Base-by-base conservation (phyloP, 2,888 invertebrate species). In the Athalia cordata region DNA sequence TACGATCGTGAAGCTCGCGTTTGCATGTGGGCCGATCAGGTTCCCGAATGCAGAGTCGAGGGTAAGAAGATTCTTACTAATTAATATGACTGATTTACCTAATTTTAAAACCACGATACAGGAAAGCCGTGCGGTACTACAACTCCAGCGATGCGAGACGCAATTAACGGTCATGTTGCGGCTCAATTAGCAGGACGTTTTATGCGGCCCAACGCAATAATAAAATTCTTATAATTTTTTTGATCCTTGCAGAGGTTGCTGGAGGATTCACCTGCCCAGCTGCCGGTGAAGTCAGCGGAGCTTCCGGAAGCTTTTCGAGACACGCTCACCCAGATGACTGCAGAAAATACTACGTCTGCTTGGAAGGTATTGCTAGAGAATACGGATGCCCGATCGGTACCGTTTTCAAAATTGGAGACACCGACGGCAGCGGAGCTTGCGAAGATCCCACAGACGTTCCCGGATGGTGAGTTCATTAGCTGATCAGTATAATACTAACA, bases 11-110 rank as follows among this genome's bases (percentile, higher is more conserved):
- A 97, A 91, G 94, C 97, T 76, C 94, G 98, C 84, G 96, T 97
- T 78, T 97, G 97, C 92, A 97, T 98, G 96, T 97, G 98, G 98
- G 96, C 98, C 85, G 97, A 98, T 92, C 96, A 97, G 92, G 96
- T 97, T 80, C 96, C 97, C 76, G 96, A 98, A 91, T 98, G 98
- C 93, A 96, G 92, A 91, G 94, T 94, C 88, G 96, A 97, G 91
- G 97, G 97, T 97, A 92, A 87, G 91, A 52, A 52, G 2, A 55
- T 7, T 55, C 6, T 55, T 29, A 4, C 7, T 55, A 55, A 4
- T 11, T n/a, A 55, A 9, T 29, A 29, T 2, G 29, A 29, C 29
- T 29, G 55, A 11, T 55, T 55, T n/a, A n/a, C 9, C 55, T 29
- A 29, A 29, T 29, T 29, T 29, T 29, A 29, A 29, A 29, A 29